phyloP scores from a whole-genome alignment of 2,888 invertebrate species.

The Eilema caniola region DNA sequence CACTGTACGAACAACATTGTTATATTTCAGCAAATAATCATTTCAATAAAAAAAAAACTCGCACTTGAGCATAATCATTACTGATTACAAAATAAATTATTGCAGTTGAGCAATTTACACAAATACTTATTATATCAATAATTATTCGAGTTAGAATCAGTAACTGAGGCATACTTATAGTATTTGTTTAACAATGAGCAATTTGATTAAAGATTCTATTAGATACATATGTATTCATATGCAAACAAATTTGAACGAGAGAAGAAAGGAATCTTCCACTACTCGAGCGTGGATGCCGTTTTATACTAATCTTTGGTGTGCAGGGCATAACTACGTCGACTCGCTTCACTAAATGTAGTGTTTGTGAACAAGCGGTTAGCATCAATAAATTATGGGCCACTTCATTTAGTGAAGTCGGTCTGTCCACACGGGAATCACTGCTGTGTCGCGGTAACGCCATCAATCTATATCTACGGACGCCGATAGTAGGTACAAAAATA shows the following conservation, averaged over 20 bases:
- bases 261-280: slow-evolving; percentile 61
- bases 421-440: slow-evolving; percentile 68
- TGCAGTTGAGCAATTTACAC: slow-evolving; percentile 79
- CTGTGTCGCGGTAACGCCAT: slow-evolving; percentile 80
- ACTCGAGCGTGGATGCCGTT: slow-evolving; percentile 69
- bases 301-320: slow-evolving; percentile 85
- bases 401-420: slow-evolving; percentile 64
- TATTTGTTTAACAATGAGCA: slow-evolving; percentile 70
- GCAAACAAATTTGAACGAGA: slow-evolving; percentile 58
- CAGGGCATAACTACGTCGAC: slow-evolving; percentile 75
- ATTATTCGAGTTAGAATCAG: slow-evolving; percentile 67
- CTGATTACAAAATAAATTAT: slow-evolving; percentile 71
- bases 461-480: slow-evolving; percentile 80
- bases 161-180: slow-evolving; percentile 70
- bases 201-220: slow-evolving; percentile 57
- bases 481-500: slow-evolving; percentile 85
- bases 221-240: slow-evolving; percentile 56
- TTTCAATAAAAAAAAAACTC: slow-evolving; percentile 79
- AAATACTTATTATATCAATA: slow-evolving; percentile 62
- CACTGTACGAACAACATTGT: slow-evolving; percentile 64
- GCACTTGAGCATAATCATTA: slow-evolving; percentile 81
- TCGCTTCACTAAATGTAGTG: slow-evolving; percentile 55
- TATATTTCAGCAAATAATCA: slow-evolving; percentile 68
- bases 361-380: slow-evolving; percentile 44
- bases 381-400: slow-evolving; percentile 49